These are phyloP conservation scores for Dasypolia templi DNA, from an alignment of 2,888 invertebrate genomes.

Conservation along the genomic window DNA sequence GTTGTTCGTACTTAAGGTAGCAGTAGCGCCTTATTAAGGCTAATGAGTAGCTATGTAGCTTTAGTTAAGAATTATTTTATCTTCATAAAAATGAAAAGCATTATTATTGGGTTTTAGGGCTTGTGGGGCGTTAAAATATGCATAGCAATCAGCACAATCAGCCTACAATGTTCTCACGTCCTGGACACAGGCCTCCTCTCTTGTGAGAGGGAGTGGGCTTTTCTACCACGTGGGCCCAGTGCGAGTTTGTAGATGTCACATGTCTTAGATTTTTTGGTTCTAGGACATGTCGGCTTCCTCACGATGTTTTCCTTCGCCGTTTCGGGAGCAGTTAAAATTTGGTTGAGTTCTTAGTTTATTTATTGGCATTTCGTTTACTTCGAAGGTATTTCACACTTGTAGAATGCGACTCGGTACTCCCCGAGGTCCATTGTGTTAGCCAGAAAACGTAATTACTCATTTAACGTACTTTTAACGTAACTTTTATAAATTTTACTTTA, in stretches of 20 bases:
- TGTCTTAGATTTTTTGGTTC: no score
- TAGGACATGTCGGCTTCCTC: no score
- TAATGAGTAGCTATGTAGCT: slow-evolving; percentile 22
- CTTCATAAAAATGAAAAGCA: neutral
- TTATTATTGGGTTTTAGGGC: neutral
- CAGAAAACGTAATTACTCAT: slow-evolving; percentile 28
- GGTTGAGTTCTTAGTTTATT: neutral
- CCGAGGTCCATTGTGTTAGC: neutral
- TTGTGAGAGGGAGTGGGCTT: no score
- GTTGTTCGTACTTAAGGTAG: slow-evolving; percentile 12
- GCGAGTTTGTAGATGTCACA: no score
- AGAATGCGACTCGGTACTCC: neutral
- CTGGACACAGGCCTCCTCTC: no score
- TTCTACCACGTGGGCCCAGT: no score
- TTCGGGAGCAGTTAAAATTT: no score
- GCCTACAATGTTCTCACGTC: no score
- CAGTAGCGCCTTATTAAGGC: neutral
- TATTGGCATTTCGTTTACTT: slow-evolving; percentile 10
- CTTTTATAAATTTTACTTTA: slow-evolving; percentile 2
- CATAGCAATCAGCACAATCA: no score
- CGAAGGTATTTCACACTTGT: neutral
- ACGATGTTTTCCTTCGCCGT: no score
- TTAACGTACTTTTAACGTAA: neutral
- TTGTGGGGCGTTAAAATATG: neutral
- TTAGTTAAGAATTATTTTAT: neutral